Conservation (phyloP, 2,797 vertebrate genomes). For the Alosa sapidissima region DNA sequence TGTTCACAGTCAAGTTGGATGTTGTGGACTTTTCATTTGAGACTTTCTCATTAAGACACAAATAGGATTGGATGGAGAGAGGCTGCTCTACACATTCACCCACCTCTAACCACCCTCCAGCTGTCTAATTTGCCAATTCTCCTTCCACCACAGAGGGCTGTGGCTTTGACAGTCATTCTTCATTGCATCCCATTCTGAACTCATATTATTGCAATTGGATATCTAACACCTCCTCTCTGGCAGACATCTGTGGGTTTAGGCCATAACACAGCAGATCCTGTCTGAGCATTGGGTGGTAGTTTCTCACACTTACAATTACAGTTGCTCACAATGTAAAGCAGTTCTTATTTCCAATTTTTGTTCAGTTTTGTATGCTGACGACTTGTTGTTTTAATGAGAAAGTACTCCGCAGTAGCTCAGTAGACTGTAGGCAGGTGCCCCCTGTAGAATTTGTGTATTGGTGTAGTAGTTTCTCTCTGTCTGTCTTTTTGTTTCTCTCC, state of each 20-base stretch:
- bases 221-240: neutral
- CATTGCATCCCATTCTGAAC: neutral
- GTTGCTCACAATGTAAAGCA: neutral
- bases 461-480: neutral
- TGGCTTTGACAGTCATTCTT: neutral
- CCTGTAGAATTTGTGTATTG: neutral
- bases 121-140: neutral
- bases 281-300: neutral
- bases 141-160: neutral
- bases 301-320: neutral
- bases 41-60: constrained; percentile 45
- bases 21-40: constrained; percentile 25
- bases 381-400: constrained; percentile 27
- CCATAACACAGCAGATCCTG: neutral
- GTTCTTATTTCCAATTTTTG: neutral
- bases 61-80: constrained; percentile 12
- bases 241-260: neutral
- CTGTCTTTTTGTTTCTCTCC: neutral
- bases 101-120: neutral
- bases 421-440: neutral
- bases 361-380: neutral
- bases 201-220: neutral
- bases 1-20: neutral
- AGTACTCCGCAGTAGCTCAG: neutral
- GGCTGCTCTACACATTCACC: neutral